Conservation (phyloP, 30 jellyfish, hydroid and myxozoan genomes). For the Euphysa ruthae region DNA sequence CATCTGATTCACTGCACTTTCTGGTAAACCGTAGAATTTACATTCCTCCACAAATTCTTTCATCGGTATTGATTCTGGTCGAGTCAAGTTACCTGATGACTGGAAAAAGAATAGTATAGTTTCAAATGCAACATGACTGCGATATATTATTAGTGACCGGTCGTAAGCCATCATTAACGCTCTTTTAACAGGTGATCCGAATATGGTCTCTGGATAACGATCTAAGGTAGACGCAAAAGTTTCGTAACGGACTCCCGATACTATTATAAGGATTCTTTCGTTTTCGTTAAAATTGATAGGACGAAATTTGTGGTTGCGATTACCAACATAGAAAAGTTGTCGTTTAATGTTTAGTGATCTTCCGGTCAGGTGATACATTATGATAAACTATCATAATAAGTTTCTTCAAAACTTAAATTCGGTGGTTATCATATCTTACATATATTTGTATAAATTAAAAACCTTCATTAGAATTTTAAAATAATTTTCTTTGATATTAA, state of each 20-base stretch:
- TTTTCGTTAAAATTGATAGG: too few species aligned
- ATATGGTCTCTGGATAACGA: slow-evolving; percentile 19
- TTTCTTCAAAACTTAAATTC: too few species aligned
- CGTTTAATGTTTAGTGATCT: too few species aligned
- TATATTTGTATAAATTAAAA: too few species aligned
- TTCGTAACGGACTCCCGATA: slow-evolving; percentile 12
- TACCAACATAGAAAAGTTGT: too few species aligned
- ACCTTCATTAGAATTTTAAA: too few species aligned
- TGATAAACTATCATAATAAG: too few species aligned
- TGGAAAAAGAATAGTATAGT: slow-evolving; percentile 29
- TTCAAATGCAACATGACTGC: slow-evolving; percentile 34
- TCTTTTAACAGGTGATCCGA: slow-evolving; percentile 11
- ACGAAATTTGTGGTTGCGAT: too few species aligned
- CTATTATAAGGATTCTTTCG: slow-evolving; percentile 9
- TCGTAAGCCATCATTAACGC: not conserved
- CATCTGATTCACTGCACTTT: slow-evolving; percentile 9
- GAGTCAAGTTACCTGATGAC: slow-evolving; percentile 7
- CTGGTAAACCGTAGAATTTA: slow-evolving; percentile 5
- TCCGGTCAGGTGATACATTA: too few species aligned
- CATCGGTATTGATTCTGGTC: slow-evolving; percentile 12
- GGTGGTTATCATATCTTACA: too few species aligned
- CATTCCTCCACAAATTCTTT: slow-evolving; percentile 28
- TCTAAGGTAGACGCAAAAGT: slow-evolving; percentile 21
- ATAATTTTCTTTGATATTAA: too few species aligned
- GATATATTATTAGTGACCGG: not conserved